These are phyloP conservation scores for Diachrysia chrysitis DNA, from an alignment of 2,888 invertebrate species.

Conservation along the genomic window DNA sequence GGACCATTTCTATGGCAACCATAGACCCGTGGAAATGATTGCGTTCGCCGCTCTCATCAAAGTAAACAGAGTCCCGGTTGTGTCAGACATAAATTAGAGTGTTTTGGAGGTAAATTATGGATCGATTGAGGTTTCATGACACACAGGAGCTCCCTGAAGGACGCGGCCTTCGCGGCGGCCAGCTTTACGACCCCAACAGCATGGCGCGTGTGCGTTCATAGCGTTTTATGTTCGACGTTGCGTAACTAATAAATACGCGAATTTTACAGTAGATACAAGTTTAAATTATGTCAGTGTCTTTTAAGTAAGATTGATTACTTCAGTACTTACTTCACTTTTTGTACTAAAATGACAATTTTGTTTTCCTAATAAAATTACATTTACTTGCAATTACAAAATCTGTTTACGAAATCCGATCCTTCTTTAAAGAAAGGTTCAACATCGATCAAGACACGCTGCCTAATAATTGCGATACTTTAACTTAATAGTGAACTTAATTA, in stretches of 20 bases:
- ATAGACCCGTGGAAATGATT: not conserved
- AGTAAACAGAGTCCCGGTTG: conserved; percentile 19
- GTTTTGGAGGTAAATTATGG: conserved; percentile 46
- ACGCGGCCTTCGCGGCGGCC: conserved; percentile 54
- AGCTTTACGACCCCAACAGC: conserved; percentile 45
- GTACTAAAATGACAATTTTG: not conserved
- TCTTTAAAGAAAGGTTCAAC: conserved; percentile 15
- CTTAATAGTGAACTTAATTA: conserved; percentile 45
- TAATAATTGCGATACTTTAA: conserved; percentile 48
- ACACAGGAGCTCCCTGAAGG: conserved; percentile 60
- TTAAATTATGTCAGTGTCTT: conserved; percentile 3
- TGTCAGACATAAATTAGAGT: conserved; percentile 24
- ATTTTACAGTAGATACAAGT: conserved; percentile 13
- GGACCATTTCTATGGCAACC: not conserved
- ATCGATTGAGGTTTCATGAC: conserved; percentile 60
- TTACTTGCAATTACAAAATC: too few relatives aligned
- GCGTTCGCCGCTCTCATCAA: conserved; percentile 7
- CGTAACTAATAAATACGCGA: conserved; percentile 46
- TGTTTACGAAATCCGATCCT: not conserved
- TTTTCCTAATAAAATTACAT: too few relatives aligned
- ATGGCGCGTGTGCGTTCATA: conserved; percentile 41
- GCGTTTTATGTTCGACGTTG: conserved; percentile 34
- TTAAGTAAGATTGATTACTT: not conserved
- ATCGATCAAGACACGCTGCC: conserved; percentile 28
- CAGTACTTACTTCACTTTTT: too few relatives aligned